Percentiles rank a stretch among this genome's conserved stretches.
Conservation (phyloP, 2,113 vertebrate genomes). For the Pseudopodoces humilis region DNA sequence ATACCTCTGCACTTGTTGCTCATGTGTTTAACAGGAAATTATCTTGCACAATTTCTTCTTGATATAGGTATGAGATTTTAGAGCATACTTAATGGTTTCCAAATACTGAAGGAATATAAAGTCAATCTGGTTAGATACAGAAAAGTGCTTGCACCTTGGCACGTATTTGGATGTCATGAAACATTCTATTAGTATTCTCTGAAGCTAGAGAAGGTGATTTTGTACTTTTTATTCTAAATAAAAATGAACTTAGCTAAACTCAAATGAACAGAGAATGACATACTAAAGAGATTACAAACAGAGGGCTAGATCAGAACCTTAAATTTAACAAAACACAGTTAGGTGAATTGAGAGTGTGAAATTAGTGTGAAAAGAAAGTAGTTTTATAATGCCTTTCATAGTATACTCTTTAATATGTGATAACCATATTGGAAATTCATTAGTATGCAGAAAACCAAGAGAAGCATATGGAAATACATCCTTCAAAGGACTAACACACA, state of each 20-base stretch:
- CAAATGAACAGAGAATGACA: not conserved
- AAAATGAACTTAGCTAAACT: not conserved
- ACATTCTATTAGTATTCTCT: not conserved
- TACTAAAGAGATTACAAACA: not conserved
- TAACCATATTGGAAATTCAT: not conserved
- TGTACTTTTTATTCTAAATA: not conserved
- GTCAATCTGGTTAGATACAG: not conserved
- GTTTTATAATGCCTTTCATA: not conserved
- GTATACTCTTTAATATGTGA: not conserved
- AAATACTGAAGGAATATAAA: not conserved
- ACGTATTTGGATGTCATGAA: not conserved
- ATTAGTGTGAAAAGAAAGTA: not conserved
- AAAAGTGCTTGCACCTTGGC: not conserved
- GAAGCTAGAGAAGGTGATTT: not conserved
- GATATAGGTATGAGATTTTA: not conserved
- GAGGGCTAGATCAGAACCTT: not conserved
- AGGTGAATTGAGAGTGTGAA: not conserved
- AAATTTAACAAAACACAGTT: not conserved
- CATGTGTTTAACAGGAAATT: not conserved
- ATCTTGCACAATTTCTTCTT: not conserved
- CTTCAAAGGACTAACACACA: slow-evolving; percentile 41
- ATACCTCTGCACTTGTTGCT: not conserved
- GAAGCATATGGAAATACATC: slow-evolving; percentile 33
- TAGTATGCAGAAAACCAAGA: slow-evolving; percentile 44
- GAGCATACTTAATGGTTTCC: not conserved